Conservation (phyloP, 2,113 vertebrate genomes). For the Gymnogyps californianus region DNA sequence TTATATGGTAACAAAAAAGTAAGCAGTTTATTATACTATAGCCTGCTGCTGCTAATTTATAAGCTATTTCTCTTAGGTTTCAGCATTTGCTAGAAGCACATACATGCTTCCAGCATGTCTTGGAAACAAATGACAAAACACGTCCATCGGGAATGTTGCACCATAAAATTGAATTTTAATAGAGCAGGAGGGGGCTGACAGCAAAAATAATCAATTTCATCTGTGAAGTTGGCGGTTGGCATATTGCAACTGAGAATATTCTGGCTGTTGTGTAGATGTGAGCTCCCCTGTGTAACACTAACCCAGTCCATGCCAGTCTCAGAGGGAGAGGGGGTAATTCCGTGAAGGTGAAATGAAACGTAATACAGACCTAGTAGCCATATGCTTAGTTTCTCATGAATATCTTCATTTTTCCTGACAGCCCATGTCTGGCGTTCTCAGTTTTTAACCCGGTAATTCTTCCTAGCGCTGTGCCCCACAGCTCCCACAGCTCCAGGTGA, state of each 20-base stretch:
- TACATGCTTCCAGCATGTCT: neutral
- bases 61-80: neutral
- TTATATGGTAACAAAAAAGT: neutral
- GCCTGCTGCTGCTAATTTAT: neutral
- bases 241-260: neutral
- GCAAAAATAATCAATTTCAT: slow-evolving; percentile 21
- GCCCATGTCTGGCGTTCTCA: fast-evolving
- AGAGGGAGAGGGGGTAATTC: neutral
- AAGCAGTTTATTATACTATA: neutral
- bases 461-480: fast-evolving
- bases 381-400: neutral
- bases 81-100: neutral
- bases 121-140: slow-evolving; percentile 8
- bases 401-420: neutral
- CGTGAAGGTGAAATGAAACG: neutral
- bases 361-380: neutral
- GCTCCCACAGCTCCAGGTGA: neutral
- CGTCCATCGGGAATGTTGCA: neutral
- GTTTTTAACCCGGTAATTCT: neutral
- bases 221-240: fast-evolving
- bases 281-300: neutral
- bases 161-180: slow-evolving; percentile 11
- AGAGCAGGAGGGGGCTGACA: neutral
- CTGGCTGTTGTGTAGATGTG: neutral
- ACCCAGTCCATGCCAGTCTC: neutral